phyloP scores from a whole-genome alignment of 2,113 vertebrate genomes.

The Campylorhamphus procurvoides region DNA sequence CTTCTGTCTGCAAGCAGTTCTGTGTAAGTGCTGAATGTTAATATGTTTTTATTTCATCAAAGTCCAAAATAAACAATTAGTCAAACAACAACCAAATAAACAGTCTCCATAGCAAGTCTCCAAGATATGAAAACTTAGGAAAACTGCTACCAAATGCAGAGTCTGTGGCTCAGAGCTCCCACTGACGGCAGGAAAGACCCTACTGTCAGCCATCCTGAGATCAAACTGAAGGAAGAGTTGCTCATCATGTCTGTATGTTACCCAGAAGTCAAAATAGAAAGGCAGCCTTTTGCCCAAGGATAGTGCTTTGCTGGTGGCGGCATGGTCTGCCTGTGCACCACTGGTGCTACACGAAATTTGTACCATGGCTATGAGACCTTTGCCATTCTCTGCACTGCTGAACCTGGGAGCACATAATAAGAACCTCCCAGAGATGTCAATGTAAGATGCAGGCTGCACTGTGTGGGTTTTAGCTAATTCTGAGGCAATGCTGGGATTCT shows the following conservation, averaged over 20 bases:
- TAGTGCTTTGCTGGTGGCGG: neutral
- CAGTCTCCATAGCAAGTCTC: neutral
- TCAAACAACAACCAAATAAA: neutral
- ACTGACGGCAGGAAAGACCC: neutral
- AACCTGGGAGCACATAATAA: neutral
- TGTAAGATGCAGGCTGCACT: neutral
- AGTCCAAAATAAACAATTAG: neutral
- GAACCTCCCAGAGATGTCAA: neutral
- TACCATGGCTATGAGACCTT: neutral
- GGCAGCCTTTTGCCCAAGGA: neutral
- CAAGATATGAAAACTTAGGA: neutral
- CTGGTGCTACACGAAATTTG: neutral
- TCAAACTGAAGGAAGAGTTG: neutral
- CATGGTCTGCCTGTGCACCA: neutral
- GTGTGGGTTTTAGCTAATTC: neutral
- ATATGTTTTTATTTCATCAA: neutral
- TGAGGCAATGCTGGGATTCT: neutral
- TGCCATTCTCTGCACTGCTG: neutral
- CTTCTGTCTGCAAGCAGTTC: neutral
- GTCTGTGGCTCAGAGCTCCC: neutral
- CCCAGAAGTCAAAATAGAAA: neutral
- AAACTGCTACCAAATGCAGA: neutral
- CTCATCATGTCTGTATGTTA: neutral
- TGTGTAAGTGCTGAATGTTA: neutral
- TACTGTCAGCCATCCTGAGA: neutral